Conservation (phyloP, 53 echinoderm and acorn worm genomes). For the Echinometra lucunter region DNA sequence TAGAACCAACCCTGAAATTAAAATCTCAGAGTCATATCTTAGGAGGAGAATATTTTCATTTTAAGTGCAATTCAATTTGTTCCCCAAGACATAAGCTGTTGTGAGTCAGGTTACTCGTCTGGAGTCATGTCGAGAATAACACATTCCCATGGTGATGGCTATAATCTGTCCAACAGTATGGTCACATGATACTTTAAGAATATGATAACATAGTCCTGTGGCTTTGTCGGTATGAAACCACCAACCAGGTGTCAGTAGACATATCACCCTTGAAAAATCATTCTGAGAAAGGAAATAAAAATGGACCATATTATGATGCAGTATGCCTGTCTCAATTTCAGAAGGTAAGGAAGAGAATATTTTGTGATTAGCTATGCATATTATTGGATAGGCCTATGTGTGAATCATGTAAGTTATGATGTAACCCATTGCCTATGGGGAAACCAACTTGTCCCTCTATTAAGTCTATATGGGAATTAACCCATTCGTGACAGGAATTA, state of each 20-base stretch:
- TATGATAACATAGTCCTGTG: background rate
- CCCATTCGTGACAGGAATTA: too few relatives aligned
- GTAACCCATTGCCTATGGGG: too few relatives aligned
- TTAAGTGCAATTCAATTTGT: too few relatives aligned
- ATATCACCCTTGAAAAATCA: background rate
- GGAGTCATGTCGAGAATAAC: background rate
- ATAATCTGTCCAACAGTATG: background rate
- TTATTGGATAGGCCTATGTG: too few relatives aligned
- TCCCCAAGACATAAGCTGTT: background rate
- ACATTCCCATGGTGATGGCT: background rate
- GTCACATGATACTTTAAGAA: background rate
- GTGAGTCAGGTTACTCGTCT: background rate
- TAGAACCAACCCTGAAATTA: too few relatives aligned
- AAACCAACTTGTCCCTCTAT: too few relatives aligned
- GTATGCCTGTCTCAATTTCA: conserved; percentile 4
- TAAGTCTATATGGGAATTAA: too few relatives aligned
- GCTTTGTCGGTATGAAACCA: background rate
- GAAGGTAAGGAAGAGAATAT: background rate
- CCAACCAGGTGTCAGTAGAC: conserved; percentile 14
- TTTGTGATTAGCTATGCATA: background rate
- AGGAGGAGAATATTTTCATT: too few relatives aligned
- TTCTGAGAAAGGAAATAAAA: conserved; percentile 3
- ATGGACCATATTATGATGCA: background rate
- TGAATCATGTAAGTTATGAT: too few relatives aligned
- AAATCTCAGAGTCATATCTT: too few relatives aligned